These are phyloP conservation scores for Heliconius nattereri DNA, from an alignment of 1,140 invertebrate species.

Conservation along the genomic window DNA sequence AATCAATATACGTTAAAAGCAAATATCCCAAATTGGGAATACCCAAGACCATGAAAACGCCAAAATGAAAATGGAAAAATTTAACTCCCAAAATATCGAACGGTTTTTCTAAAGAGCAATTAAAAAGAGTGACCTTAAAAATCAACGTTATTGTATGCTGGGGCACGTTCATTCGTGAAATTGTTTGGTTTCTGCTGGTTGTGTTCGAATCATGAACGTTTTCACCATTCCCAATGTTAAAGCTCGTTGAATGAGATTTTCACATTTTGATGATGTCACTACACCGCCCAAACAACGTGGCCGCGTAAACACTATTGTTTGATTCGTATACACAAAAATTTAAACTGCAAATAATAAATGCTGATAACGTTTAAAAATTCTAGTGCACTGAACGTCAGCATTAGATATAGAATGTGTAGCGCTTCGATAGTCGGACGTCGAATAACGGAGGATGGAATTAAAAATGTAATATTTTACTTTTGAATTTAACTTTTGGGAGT, in stretches of 20 bases:
- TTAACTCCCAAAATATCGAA: constrained; percentile 34
- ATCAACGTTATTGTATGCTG: constrained; percentile 56
- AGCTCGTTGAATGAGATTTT: constrained; percentile 67
- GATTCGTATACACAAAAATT: constrained; percentile 61
- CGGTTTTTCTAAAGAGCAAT: constrained; percentile 48
- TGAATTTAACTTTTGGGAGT: constrained; percentile 5
- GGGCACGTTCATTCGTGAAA: constrained; percentile 64
- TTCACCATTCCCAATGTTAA: constrained; percentile 60
- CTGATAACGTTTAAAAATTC: constrained; percentile 33
- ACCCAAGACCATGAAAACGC: constrained; percentile 5
- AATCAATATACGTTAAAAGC: not conserved
- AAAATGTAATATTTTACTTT: constrained; percentile 15
- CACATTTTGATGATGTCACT: constrained; percentile 72
- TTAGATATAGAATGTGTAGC: constrained; percentile 15
- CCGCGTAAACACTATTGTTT: constrained; percentile 61
- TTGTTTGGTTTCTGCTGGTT: constrained; percentile 61
- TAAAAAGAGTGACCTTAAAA: constrained; percentile 57
- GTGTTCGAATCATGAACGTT: constrained; percentile 67
- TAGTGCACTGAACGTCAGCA: constrained; percentile 13
- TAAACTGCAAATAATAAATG: constrained; percentile 51
- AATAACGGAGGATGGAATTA: constrained; percentile 5
- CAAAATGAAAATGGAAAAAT: constrained; percentile 29
- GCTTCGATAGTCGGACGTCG: not conserved
- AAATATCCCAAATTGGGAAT: not conserved
- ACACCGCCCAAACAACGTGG: constrained; percentile 62